Evolutionary conservation across 2,113 vertebrate genomes (phyloP).

Genomic region (Willisornis vidua): DNA sequence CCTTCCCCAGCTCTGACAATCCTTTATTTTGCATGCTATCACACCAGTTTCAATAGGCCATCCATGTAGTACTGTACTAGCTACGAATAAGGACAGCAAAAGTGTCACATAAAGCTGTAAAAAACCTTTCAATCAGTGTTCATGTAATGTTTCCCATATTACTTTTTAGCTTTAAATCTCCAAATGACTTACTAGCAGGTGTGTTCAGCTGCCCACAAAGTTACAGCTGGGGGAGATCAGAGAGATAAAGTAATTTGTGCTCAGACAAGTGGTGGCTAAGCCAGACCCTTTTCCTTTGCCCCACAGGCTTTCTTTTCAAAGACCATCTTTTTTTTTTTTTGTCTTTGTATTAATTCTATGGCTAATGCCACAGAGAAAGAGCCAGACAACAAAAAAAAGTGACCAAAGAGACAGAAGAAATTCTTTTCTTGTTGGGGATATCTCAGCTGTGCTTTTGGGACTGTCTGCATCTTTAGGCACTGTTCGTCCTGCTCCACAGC

Average conservation of each 20-base stretch:
- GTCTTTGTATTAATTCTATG: conserved; percentile 44
- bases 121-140: neutral
- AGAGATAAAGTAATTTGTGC: neutral
- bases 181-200: neutral
- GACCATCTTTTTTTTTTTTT: conserved; percentile 26
- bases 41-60: neutral
- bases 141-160: neutral
- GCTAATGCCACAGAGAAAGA: conserved; percentile 34
- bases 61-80: no score
- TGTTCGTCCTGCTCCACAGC: neutral
- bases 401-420: neutral
- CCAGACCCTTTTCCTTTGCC: neutral
- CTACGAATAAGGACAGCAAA: neutral
- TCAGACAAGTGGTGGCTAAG: neutral
- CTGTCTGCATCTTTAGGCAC: neutral
- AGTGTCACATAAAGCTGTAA: neutral
- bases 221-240: neutral
- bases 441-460: conserved; percentile 9
- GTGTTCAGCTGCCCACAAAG: neutral
- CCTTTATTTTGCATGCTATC: neutral
- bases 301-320: neutral
- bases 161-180: neutral
- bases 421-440: neutral
- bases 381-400: conserved; percentile 52
- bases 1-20: neutral